Evolutionary conservation across 2,113 vertebrate species (phyloP), one percentile per base, ranked within the genome.

Genomic region (Plecturocebus donacophilus): DNA sequence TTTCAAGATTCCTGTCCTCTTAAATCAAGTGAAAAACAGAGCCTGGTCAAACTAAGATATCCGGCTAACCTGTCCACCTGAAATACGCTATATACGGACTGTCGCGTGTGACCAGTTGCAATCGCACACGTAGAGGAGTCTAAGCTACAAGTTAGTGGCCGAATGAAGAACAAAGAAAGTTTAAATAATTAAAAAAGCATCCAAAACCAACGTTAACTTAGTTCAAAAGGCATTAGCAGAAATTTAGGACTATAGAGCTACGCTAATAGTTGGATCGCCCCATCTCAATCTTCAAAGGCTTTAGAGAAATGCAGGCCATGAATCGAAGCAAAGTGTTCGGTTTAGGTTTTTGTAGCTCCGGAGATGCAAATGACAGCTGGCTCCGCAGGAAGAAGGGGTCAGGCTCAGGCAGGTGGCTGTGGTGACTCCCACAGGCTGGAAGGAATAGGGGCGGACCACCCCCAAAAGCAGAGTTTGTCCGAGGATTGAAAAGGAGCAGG

Each of bases 21-120:
- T 56, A 94, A 96, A 85, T 47, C 23, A 71, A 86, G 45, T 42
- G 13, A 88, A 93, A 96, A 91, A 71, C 2, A 11, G 23, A 91
- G 45, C 45, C 30, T 40, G 49, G 47, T 40, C 73, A 96, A 89
- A 87, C 32, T 17, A 66, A 61, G 77, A 79, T 14, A 32, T 38
- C 80, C 49, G 42, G 20, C 35, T 47, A 75, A 35, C 19, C 14
- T 85, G 8, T 35, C 32, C n/a, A 87, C 25, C 84, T 30, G 13
- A 6, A 64, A 8, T 35, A 19, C 5, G 25, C 23, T 5, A 30
- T 3, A 14, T 10, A 19, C 16, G 16, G 17, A 80, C 25, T 27
- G 7, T 25, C 70, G n/a, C 75, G 42, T 45, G n/a, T 47, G 21
- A 66, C 6, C 32, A 10, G 19, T 17, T 45, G 73, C 54, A 73